Evolutionary conservation across 1,140 invertebrate species (phyloP).

Genomic region (Pomacea maculata): DNA sequence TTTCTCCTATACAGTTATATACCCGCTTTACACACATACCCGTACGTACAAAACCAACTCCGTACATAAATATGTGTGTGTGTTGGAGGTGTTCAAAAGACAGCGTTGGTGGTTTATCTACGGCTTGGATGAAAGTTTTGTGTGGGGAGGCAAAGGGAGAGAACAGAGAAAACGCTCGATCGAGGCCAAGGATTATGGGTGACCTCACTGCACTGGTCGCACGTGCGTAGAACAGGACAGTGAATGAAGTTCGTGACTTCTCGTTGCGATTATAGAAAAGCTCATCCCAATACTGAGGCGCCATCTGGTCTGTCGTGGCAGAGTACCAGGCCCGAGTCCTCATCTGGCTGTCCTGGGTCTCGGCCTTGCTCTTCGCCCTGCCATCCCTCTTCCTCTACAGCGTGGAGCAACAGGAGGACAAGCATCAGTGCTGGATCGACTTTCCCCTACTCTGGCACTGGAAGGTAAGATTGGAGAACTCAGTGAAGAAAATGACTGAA

Average conservation of each 20-base stretch:
- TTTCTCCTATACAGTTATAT: too few species aligned
- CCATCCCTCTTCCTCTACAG: slow-evolving; percentile 36
- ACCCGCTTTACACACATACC: background rate
- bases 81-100: background rate
- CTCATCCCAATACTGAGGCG: background rate
- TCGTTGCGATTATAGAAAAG: too few species aligned
- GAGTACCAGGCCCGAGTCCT: slow-evolving; percentile 84
- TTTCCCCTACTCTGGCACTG: slow-evolving; percentile 40
- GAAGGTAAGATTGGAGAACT: slow-evolving; percentile 72
- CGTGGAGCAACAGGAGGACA: slow-evolving; percentile 16
- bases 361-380: slow-evolving; percentile 35
- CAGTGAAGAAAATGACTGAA: background rate
- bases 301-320: slow-evolving; percentile 63
- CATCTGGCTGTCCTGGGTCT: slow-evolving; percentile 80
- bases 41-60: background rate
- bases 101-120: too few species aligned
- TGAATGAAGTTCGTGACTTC: too few species aligned
- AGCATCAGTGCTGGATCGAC: slow-evolving; percentile 45
- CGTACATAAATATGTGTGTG: background rate
- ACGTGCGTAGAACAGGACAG: too few species aligned
- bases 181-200: too few species aligned
- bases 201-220: too few species aligned
- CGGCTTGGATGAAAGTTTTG: too few species aligned
- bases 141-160: too few species aligned
- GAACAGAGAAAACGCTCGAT: too few species aligned